phyloP scores from a whole-genome alignment of 2,888 invertebrate species.

The Scaptomyza cyrtandrae region DNA sequence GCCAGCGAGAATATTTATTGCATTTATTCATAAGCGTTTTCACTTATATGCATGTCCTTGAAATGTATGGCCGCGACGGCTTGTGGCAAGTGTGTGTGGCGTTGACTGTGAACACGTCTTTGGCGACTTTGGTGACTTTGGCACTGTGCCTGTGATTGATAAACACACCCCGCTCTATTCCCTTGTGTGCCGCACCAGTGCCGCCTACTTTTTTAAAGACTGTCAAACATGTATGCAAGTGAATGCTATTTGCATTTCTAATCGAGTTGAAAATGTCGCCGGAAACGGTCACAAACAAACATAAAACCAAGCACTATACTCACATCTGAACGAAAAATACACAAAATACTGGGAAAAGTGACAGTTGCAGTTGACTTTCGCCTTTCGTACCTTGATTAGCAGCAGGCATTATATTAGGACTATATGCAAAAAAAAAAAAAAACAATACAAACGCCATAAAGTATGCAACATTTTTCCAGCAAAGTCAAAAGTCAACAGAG shows the following conservation, averaged over 20 bases:
- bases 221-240: conserved; percentile 52
- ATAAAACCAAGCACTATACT: conserved; percentile 31
- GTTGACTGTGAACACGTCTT: conserved; percentile 58
- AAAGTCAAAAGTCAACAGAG: conserved; percentile 45
- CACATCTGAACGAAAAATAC: conserved; percentile 7
- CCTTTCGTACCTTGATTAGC: conserved; percentile 47
- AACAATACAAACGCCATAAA: conserved; percentile 41
- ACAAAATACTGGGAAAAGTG: not conserved
- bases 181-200: not conserved
- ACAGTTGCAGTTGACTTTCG: conserved; percentile 16
- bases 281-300: conserved; percentile 60
- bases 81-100: conserved; percentile 57
- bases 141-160: conserved; percentile 58
- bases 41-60: conserved; percentile 61
- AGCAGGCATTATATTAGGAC: conserved; percentile 45
- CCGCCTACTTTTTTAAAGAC: not conserved
- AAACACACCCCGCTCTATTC: conserved; percentile 16
- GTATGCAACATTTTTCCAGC: conserved; percentile 58
- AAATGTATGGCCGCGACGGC: conserved; percentile 48
- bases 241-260: conserved; percentile 75
- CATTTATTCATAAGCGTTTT: conserved; percentile 31
- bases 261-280: conserved; percentile 60
- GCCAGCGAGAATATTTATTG: conserved; percentile 30
- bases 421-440: conserved; percentile 11
- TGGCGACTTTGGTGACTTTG: conserved; percentile 32